Base-by-base conservation (phyloP, 92 coral and sea anemone species). In the Palythoa grandis region DNA sequence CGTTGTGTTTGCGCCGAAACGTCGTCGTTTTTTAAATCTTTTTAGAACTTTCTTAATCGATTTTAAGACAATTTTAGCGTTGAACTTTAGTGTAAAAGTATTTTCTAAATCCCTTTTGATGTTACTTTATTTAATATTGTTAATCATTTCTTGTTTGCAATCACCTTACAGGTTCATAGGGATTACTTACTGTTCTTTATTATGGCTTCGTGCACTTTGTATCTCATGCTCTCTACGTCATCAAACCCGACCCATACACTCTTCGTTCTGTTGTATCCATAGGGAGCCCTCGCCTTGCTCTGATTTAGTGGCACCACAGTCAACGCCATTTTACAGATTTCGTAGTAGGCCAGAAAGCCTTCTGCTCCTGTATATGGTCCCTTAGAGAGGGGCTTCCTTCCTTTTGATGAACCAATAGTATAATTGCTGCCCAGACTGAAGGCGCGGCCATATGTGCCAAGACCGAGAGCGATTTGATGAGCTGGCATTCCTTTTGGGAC, bases 371-470 rank as follows among this genome's bases (percentile, higher is more conserved):
- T 91, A 75, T 52, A 91, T 12, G 43, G 24, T n/a, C 94, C 94
- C 50, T 74, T 86, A 0, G 87, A 85, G 5, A 87, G 85, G 37
- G 56, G 83, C 11, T 56, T 63, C 57, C 78, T 73, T 16, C 82
- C 89, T 40, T 76, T 65, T 0, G 88, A 75, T 2, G 90, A 79
- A 13, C 84, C 90, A 82, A 67, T 60, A 82, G 83, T 53, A 78
- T 79, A 29, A 37, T 77, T 50, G 78, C 83, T 23, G 22, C 88
- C 88, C 83, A 90, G 88, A 43, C 93, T 85, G 79, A 89, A 89
- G 53, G 92, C 93, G 14, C 97, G 92, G 9, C 97, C 97, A 82
- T 93, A 93, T 5, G 97, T 93, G 0, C 67, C 97, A 17, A 93
- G 89, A 3, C 97, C 97, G 52, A 94, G 97, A 17, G 89, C 95